Conservation (phyloP, 2,797 vertebrate species). For the Simalia tracyae region DNA sequence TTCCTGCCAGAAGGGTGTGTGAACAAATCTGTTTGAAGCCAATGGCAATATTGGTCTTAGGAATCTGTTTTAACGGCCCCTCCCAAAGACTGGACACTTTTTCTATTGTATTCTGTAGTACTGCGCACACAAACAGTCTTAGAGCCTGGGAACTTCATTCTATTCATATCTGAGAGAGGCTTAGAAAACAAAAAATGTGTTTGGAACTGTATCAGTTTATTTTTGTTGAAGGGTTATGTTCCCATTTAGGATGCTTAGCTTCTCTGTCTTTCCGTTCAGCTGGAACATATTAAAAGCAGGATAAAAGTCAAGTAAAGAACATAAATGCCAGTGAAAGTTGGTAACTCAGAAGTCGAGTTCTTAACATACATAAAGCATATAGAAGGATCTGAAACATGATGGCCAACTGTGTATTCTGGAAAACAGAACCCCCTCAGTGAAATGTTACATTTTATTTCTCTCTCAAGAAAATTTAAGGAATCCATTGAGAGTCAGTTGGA, state of each 20-base stretch:
- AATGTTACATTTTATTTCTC: background rate
- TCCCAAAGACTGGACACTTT: constrained; percentile 51
- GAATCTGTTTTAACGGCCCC: constrained; percentile 61
- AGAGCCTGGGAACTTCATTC: constrained; percentile 57
- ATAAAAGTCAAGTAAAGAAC: constrained; percentile 35
- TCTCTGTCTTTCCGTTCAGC: constrained; percentile 34
- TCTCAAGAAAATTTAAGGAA: background rate
- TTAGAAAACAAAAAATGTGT: constrained; percentile 36
- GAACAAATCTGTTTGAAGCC: constrained; percentile 44
- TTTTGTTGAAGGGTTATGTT: constrained; percentile 19
- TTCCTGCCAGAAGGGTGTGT: constrained; percentile 49
- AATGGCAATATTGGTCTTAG: constrained; percentile 65
- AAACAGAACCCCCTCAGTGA: background rate
- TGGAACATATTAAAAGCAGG: constrained; percentile 35
- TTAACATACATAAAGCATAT: background rate
- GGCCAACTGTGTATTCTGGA: background rate
- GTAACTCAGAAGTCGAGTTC: background rate
- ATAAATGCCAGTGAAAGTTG: background rate
- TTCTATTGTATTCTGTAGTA: constrained; percentile 13
- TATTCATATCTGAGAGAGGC: background rate
- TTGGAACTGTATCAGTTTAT: constrained; percentile 37
- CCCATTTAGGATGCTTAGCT: constrained; percentile 45
- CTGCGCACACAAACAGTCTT: background rate
- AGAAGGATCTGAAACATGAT: background rate
- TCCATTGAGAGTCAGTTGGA: background rate